phyloP scores from a whole-genome alignment of 2,113 vertebrate species.

The Nycticebus coucang region DNA sequence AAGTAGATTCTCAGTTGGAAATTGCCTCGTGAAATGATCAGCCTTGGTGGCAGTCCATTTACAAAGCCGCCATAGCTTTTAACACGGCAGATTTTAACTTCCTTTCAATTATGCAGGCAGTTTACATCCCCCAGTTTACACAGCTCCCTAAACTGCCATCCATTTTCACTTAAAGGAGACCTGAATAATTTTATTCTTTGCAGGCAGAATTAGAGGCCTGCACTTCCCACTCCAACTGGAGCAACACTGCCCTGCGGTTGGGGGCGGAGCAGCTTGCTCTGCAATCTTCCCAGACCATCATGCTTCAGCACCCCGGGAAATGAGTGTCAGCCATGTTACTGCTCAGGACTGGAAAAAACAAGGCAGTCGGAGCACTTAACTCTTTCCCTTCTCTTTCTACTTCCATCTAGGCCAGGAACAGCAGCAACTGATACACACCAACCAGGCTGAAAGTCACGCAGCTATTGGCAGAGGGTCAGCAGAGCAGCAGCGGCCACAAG shows the following conservation, averaged over 20 bases:
- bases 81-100: constrained; percentile 11
- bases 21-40: not conserved
- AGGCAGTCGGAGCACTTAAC: not conserved
- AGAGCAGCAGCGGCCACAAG: constrained; percentile 48
- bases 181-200: not conserved
- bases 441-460: constrained; percentile 84
- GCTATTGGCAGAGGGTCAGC: not conserved
- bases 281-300: not conserved
- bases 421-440: constrained; percentile 71
- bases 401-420: constrained; percentile 72
- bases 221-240: not conserved
- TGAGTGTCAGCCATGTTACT: not conserved
- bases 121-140: not conserved
- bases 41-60: not conserved
- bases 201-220: not conserved
- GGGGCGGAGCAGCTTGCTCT: not conserved
- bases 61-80: not conserved
- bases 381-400: not conserved
- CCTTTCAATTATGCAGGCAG: not conserved
- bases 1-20: not conserved
- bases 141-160: not conserved
- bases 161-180: not conserved
- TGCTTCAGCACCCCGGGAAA: not conserved
- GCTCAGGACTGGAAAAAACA: not conserved
- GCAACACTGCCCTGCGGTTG: accelerated